Base-by-base conservation (phyloP, 2,113 vertebrate genomes). In the Dendrocopos noguchii region DNA sequence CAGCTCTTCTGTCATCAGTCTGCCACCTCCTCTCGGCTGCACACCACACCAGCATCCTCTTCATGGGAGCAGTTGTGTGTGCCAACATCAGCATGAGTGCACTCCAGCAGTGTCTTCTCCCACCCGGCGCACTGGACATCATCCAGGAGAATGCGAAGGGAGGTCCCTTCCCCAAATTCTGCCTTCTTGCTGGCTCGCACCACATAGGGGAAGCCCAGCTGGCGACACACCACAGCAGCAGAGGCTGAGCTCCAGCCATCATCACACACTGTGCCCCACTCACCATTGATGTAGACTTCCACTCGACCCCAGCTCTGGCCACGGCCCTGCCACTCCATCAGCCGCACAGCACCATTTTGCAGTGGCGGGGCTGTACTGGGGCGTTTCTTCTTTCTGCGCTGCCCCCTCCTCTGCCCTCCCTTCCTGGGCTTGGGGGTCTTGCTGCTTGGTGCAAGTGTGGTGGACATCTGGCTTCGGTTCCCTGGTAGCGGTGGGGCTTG, bases 191-290 rank as follows among this genome's bases (percentile, higher is more conserved):
- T 67, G 12, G 99, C 99, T 53, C 98, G 97, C n/a, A 97, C 88
- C 3, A 84, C 98, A 1, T 97, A 57, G 6, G 71, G 93, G 80
- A 98, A 99, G 61, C 99, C 99, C 57, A 99, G 97, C 97, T 99
- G 99, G 63, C 94, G 98, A 85, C 99, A 99, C 70, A 99, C 99
- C 44, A 99, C 99, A 0, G 91, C 53, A 0, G 99, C 99, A 0
- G 98, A 98, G 1, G 92, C 53, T 7, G 12, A 44, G 79, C 94
- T 96, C 99, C 99, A 99, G 11, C 98, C 96, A 6, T 99, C 99
- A 1, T 99, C 99, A 4, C 99, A 99, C 47, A 99, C 98, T 0
- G 99, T 99, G 64, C 99, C 99, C 99, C 99, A 99, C 56, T 97
- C 73, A 1, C 98, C 98, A 0, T 96, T 77, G 5, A 96, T 74